Percentiles rank a stretch among this genome's conserved stretches.
phyloP scores from a whole-genome alignment of 1,140 invertebrate species.

The Panulirus ornatus region DNA sequence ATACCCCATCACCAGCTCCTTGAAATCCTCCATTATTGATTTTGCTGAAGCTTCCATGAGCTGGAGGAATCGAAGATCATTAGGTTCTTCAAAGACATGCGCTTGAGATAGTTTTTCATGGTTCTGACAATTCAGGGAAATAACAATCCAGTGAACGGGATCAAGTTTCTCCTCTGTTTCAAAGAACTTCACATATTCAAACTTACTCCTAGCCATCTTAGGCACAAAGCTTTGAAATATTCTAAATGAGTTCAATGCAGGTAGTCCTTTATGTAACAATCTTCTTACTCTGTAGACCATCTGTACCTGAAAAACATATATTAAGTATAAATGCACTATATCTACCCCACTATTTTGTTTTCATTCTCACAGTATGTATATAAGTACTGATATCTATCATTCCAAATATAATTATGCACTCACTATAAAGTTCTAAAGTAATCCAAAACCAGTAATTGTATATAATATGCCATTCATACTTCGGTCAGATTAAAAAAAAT shows the following conservation, averaged over 20 bases:
- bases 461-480: too few species aligned
- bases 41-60: constrained; percentile 93
- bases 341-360: too few species aligned
- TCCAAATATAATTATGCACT: too few species aligned
- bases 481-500: too few species aligned
- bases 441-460: too few species aligned
- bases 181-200: constrained; percentile 91
- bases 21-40: constrained; percentile 90
- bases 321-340: too few species aligned
- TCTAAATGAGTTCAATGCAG: not conserved
- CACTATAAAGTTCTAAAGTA: too few species aligned
- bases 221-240: not conserved
- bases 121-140: constrained; percentile 91
- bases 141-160: constrained; percentile 94
- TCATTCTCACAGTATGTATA: too few species aligned
- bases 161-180: constrained; percentile 90
- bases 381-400: too few species aligned
- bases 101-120: constrained; percentile 83
- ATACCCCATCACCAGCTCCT: constrained; percentile 91
- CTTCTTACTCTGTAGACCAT: not conserved
- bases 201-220: constrained; percentile 80
- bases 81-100: constrained; percentile 95
- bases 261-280: not conserved
- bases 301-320: not conserved
- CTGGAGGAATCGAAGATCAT: constrained; percentile 88